Conservation (phyloP, 2,113 vertebrate genomes). For the Microcebus ravelobensis region DNA sequence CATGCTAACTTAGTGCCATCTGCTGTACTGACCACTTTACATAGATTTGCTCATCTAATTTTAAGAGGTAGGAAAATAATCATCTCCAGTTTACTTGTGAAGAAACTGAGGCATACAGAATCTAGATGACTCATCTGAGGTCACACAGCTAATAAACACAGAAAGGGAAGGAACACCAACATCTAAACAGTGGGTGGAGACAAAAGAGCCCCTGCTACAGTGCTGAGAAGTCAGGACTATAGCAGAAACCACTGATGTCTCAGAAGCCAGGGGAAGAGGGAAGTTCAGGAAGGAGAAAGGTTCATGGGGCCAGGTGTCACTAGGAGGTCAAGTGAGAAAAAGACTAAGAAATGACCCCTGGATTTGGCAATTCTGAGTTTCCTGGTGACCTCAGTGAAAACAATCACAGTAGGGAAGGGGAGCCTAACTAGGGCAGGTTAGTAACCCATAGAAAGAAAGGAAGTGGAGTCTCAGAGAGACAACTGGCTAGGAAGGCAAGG, state of each 20-base stretch:
- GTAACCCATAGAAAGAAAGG: constrained; percentile 21
- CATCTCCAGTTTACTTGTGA: constrained; percentile 16
- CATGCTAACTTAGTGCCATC: background rate
- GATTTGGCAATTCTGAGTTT: constrained; percentile 50
- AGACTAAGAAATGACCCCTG: constrained; percentile 28
- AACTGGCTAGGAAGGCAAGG: background rate
- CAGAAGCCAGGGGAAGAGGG: background rate
- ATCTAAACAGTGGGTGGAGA: background rate
- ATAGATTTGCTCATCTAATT: background rate
- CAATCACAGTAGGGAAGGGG: background rate
- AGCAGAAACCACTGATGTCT: background rate
- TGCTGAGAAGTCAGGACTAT: background rate
- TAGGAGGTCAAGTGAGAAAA: constrained; percentile 23
- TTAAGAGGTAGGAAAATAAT: background rate
- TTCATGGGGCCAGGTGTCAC: background rate
- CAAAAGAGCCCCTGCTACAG: background rate
- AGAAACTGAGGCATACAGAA: background rate
- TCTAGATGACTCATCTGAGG: constrained; percentile 32
- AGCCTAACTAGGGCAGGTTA: background rate
- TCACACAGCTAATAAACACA: constrained; percentile 4
- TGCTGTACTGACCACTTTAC: background rate
- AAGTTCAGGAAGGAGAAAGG: background rate
- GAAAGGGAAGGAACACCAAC: background rate
- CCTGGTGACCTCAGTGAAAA: constrained; percentile 14
- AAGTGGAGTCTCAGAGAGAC: constrained; percentile 1